A percentile compares a stretch with the other conserved stretches of the same genome.
Evolutionary conservation across 53 echinoderm and acorn worm species (phyloP).

Genomic region (Stichopus horrens): DNA sequence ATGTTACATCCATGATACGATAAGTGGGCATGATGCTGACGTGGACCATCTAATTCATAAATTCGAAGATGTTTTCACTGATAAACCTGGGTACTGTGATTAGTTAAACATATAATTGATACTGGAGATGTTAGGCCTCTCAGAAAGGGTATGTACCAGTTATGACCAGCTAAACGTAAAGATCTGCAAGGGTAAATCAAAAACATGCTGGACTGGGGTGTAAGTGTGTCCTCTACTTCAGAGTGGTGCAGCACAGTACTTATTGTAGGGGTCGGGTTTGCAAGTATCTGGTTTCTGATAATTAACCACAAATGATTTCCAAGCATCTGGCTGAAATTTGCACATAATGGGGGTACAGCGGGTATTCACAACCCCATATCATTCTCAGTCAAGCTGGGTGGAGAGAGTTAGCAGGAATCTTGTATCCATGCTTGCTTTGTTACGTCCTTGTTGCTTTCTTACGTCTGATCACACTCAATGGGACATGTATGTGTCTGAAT

Average conservation of each 20-base stretch:
- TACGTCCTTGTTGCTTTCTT: too few species aligned
- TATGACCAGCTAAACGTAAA: slow-evolving; percentile 11
- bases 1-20: too few species aligned
- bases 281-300: too few species aligned
- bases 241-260: slow-evolving; percentile 50
- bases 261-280: slow-evolving; percentile 34
- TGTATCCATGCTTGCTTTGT: too few species aligned
- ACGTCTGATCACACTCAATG: too few species aligned
- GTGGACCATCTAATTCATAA: background rate
- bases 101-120: background rate
- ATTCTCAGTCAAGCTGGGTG: too few species aligned
- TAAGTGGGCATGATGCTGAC: background rate
- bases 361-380: too few species aligned
- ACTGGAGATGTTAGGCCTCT: slow-evolving; percentile 33
- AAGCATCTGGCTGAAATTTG: too few species aligned
- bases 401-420: too few species aligned
- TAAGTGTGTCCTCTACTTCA: slow-evolving; percentile 35
- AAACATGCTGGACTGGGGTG: slow-evolving; percentile 34
- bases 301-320: too few species aligned
- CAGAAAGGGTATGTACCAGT: slow-evolving; percentile 20
- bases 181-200: slow-evolving; percentile 28
- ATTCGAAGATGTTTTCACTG: slow-evolving; percentile 1
- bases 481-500: too few species aligned
- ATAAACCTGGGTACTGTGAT: background rate
- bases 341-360: too few species aligned